Evolutionary conservation across 2,113 vertebrate species (phyloP).

Genomic region (Clupea harengus): DNA sequence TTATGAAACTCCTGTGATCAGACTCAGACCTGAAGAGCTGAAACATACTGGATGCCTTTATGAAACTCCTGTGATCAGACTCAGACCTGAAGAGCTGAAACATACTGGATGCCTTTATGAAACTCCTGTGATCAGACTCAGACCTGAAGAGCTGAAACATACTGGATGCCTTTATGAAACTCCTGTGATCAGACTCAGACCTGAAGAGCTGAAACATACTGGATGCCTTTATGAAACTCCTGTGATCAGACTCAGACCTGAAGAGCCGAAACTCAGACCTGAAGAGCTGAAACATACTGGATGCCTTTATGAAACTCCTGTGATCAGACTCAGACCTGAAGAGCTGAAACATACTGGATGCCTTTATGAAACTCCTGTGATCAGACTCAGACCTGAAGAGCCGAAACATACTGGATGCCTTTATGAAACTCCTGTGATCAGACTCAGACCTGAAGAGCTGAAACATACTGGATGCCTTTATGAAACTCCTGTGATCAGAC

Average conservation of each 20-base stretch:
- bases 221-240: not conserved
- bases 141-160: not conserved
- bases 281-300: not conserved
- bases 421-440: not conserved
- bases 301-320: not conserved
- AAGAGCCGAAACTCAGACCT: too few relatives aligned
- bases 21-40: not conserved
- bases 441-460: not conserved
- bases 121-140: not conserved
- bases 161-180: not conserved
- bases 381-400: not conserved
- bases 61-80: not conserved
- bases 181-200: not conserved
- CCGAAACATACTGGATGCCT: not conserved
- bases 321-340: not conserved
- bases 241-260: not conserved
- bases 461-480: not conserved
- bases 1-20: not conserved
- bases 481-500: not conserved
- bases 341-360: not conserved
- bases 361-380: not conserved
- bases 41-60: not conserved
- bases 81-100: not conserved
- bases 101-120: not conserved
- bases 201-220: not conserved